A percentile compares a stretch with the other conserved stretches of the same genome.
Evolutionary conservation across 2,113 vertebrate species (phyloP).

Genomic region (Propithecus coquereli): DNA sequence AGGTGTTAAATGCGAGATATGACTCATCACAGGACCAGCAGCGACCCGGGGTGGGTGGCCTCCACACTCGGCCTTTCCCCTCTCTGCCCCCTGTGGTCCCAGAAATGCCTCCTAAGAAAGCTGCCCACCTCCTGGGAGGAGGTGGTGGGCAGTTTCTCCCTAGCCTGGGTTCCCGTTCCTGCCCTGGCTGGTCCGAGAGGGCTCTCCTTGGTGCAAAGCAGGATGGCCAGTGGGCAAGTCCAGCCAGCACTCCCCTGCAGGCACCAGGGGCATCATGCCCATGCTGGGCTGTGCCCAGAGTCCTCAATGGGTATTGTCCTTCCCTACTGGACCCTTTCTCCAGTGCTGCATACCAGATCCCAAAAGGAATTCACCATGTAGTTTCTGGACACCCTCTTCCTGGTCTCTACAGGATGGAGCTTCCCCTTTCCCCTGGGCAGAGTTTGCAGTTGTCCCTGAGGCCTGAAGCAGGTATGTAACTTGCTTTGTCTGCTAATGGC

Average conservation of each 20-base stretch:
- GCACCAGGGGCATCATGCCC: not conserved
- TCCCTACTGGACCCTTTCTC: not conserved
- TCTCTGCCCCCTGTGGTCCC: not conserved
- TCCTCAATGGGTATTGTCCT: not conserved
- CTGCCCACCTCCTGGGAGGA: too few species aligned
- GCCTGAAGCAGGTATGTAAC: not conserved
- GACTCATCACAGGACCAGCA: not conserved
- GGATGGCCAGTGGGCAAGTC: not conserved
- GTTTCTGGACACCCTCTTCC: not conserved
- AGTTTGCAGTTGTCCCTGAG: not conserved
- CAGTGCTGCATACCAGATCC: not conserved
- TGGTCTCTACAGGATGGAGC: not conserved
- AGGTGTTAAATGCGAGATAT: not conserved
- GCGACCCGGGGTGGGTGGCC: fast-evolving
- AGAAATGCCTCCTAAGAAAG: not conserved
- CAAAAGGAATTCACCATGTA: fast-evolving
- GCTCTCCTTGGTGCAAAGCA: not conserved
- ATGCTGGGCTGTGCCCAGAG: not conserved
- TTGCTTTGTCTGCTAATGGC: not conserved
- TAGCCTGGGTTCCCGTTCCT: not conserved
- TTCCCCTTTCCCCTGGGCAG: not conserved
- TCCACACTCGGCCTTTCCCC: fast-evolving
- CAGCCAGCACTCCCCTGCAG: not conserved
- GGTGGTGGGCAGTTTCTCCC: not conserved
- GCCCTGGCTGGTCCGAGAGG: fast-evolving